A percentile compares a stretch with the other conserved stretches of the same genome.
phyloP scores from a whole-genome alignment of 2,113 vertebrate genomes.

The Apteryx owenii region DNA sequence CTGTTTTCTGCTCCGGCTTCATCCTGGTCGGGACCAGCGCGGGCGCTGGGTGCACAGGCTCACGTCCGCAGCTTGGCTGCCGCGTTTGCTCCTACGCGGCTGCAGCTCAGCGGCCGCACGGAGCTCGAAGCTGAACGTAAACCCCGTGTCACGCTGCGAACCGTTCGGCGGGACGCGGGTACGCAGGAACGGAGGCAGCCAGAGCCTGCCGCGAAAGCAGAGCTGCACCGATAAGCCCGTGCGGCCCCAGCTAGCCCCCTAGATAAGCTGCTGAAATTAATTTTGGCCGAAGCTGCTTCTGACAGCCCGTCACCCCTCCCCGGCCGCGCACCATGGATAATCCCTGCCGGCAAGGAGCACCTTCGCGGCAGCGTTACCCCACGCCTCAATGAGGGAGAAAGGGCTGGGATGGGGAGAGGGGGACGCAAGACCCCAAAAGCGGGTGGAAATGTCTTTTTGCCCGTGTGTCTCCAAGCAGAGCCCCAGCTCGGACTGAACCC shows the following conservation, averaged over 20 bases:
- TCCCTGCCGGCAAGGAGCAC: not conserved
- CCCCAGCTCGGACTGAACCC: not conserved
- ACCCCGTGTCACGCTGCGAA: not conserved
- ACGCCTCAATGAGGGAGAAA: not conserved
- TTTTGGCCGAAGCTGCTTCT: not conserved
- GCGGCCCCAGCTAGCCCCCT: not conserved
- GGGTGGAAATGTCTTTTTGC: not conserved
- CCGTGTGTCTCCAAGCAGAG: not conserved
- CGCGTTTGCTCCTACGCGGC: not conserved
- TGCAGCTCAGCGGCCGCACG: not conserved
- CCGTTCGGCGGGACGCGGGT: not conserved
- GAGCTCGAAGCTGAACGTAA: not conserved
- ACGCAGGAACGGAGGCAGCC: not conserved
- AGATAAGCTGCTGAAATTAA: slow-evolving; percentile 26
- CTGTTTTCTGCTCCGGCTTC: not conserved
- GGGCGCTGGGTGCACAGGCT: not conserved
- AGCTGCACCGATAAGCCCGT: not conserved
- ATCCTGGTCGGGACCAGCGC: not conserved
- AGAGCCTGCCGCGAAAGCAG: not conserved
- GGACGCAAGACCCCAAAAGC: not conserved
- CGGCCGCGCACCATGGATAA: not conserved
- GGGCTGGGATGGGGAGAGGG: not conserved
- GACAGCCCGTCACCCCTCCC: not conserved
- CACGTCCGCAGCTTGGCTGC: not conserved
- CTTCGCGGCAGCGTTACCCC: not conserved